phyloP scores from a whole-genome alignment of 2,113 vertebrate species.

The Pantherophis guttatus region DNA sequence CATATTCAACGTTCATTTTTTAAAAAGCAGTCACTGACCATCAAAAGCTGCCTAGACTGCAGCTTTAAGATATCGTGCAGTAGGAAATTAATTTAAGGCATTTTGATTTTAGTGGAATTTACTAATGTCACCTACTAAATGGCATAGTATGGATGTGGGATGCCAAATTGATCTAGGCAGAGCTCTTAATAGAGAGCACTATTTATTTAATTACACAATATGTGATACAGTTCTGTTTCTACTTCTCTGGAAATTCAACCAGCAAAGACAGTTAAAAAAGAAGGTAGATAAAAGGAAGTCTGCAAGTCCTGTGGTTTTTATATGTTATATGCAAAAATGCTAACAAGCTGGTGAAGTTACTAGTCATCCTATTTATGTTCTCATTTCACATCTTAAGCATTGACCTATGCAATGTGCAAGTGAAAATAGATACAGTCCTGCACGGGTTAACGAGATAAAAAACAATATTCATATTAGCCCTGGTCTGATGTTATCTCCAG shows the following conservation, averaged over 20 bases:
- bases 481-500: not conserved
- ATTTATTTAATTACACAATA: constrained; percentile 61
- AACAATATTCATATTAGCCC: too few species aligned
- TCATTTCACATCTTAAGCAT: constrained; percentile 47
- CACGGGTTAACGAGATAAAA: not conserved
- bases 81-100: not conserved
- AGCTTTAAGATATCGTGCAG: not conserved
- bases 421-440: constrained; percentile 12
- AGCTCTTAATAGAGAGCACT: constrained; percentile 1
- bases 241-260: constrained; percentile 59
- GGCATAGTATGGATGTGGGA: not conserved
- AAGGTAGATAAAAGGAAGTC: constrained; percentile 52
- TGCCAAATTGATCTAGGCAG: not conserved
- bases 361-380: constrained; percentile 57
- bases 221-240: constrained; percentile 49
- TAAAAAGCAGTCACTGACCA: not conserved
- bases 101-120: not conserved
- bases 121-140: not conserved
- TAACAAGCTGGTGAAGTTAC: constrained; percentile 57
- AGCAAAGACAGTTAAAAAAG: constrained; percentile 61
- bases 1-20: not conserved
- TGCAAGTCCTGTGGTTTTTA: constrained; percentile 55
- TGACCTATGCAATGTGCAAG: constrained; percentile 26
- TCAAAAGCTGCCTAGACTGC: not conserved
- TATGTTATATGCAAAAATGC: constrained; percentile 57